phyloP scores from a whole-genome alignment of 2,888 invertebrate species.

The Brenthis ino region DNA sequence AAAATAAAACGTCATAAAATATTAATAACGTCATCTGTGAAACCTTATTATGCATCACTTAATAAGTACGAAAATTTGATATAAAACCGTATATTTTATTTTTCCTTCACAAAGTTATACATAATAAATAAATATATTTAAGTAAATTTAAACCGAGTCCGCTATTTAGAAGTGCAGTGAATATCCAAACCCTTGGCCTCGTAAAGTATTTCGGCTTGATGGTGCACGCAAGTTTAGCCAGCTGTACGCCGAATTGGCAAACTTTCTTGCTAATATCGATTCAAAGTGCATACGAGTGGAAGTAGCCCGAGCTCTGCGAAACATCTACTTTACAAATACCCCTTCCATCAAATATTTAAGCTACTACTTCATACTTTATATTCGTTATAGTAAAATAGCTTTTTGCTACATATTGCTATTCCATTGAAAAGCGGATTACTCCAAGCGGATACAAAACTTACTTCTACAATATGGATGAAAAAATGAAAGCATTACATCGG shows the following conservation, averaged over 20 bases:
- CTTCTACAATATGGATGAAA: too few species aligned
- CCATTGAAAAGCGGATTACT: too few species aligned
- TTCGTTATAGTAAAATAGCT: too few species aligned
- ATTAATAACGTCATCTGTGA: too few species aligned
- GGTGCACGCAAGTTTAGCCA: slow-evolving; percentile 24
- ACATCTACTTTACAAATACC: slow-evolving; percentile 14
- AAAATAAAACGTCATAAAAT: too few species aligned
- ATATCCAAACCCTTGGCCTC: slow-evolving; percentile 14
- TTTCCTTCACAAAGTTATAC: too few species aligned
- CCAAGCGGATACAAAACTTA: too few species aligned
- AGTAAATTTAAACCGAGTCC: not conserved
- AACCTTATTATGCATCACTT: too few species aligned
- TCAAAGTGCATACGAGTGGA: slow-evolving; percentile 28
- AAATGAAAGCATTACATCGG: too few species aligned
- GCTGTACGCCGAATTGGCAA: slow-evolving; percentile 25
- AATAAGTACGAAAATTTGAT: too few species aligned
- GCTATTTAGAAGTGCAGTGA: slow-evolving; percentile 2
- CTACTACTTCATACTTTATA: not conserved
- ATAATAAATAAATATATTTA: not conserved
- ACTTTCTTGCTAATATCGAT: slow-evolving; percentile 30
- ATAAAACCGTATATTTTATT: too few species aligned
- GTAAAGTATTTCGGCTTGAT: slow-evolving; percentile 21
- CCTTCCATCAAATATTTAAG: slow-evolving; percentile 4
- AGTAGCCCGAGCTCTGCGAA: slow-evolving; percentile 26
- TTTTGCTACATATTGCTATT: not conserved